These are phyloP conservation scores for Eremophila alpestris DNA, from an alignment of 2,797 vertebrate genomes.

Conservation along the genomic window DNA sequence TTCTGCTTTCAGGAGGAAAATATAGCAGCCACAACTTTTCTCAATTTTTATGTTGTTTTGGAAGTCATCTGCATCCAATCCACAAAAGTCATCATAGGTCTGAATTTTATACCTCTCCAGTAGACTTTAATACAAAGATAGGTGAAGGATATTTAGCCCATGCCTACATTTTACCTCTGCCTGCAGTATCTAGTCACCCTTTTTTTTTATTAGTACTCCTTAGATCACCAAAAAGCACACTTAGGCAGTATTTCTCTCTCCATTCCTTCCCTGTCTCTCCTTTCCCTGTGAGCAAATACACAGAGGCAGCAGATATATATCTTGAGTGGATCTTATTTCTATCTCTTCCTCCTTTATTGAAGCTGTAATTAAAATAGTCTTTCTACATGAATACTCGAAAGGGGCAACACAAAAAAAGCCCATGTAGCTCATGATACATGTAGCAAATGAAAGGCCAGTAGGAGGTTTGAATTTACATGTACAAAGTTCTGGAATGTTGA, in stretches of 20 bases:
- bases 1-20: neutral
- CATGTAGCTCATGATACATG: neutral
- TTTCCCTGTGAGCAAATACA: neutral
- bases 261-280: neutral
- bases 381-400: neutral
- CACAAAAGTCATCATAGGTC: neutral
- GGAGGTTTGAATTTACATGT: constrained; percentile 45
- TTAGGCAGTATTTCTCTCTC: neutral
- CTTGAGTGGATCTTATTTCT: constrained; percentile 1
- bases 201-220: neutral
- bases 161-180: neutral
- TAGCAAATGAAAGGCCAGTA: constrained; percentile 31
- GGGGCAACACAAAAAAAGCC: neutral
- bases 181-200: neutral
- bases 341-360: neutral
- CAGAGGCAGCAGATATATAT: neutral
- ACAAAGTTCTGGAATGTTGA: constrained; percentile 28
- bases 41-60: neutral
- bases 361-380: constrained; percentile 28
- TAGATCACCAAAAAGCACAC: neutral
- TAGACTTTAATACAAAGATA: neutral
- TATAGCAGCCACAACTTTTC: neutral
- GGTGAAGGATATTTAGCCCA: neutral
- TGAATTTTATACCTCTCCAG: neutral
- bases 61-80: neutral